phyloP scores from a whole-genome alignment of 1,140 invertebrate species.

The Phymastichus coffea region DNA sequence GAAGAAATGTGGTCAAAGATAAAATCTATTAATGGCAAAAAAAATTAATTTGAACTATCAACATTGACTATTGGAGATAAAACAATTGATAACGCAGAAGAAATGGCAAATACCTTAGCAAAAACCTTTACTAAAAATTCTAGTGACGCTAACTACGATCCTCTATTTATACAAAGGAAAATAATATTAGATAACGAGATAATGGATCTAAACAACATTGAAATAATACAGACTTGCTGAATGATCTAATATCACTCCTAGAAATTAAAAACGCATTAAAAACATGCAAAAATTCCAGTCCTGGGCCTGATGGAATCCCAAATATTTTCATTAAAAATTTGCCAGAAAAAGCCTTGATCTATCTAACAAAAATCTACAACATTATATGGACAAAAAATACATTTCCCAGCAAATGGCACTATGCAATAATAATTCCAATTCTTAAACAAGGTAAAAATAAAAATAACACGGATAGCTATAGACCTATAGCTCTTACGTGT shows the following conservation, averaged over 20 bases:
- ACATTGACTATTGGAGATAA: no score
- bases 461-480: slow-evolving; percentile 26
- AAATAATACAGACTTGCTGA: not conserved
- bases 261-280: not conserved
- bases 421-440: slow-evolving; percentile 40
- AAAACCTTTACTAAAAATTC: slow-evolving; percentile 34
- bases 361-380: slow-evolving; percentile 32
- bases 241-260: not conserved
- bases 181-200: slow-evolving; percentile 18
- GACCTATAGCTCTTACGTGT: slow-evolving; percentile 35
- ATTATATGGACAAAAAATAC: slow-evolving; percentile 24
- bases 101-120: slow-evolving; percentile 30
- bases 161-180: not conserved
- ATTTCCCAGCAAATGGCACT: slow-evolving; percentile 40
- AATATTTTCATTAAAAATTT: slow-evolving; percentile 31
- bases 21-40: not conserved
- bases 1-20: slow-evolving; percentile 1
- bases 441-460: slow-evolving; percentile 41
- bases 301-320: slow-evolving; percentile 14
- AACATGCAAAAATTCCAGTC: not conserved
- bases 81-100: no score
- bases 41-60: no score
- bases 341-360: slow-evolving; percentile 21
- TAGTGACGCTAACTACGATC: not conserved
- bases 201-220: not conserved